Base-by-base conservation (phyloP, 2,888 invertebrate species). In the Caradrina kadenii region DNA sequence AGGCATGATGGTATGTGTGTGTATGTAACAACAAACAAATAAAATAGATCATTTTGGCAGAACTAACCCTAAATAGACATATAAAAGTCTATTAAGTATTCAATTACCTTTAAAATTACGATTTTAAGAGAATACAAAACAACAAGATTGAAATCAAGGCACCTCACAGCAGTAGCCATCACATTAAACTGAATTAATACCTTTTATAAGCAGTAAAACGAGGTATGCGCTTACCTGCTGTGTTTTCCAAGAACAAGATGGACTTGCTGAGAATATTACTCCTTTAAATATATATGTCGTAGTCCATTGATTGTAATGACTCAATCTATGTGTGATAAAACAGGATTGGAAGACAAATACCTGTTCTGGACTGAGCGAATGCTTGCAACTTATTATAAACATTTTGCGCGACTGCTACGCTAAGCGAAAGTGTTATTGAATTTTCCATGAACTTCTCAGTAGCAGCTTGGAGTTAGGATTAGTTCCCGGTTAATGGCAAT, bases 141-240 rank as follows among this genome's bases (percentile, higher is more conserved):
- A 39, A 72, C 71, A 45, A 17, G 8, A 48, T 53, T 1, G 13
- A 17, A 39, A 58, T 42, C 5, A 39, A 74, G 31, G 7, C 39
- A 31, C 31, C 10, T 42, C 73, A 35, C 74, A 71, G 74, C 74
- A 21, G 70, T 26, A 0, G 42, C 42, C 55, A 45, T 74, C 55
- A 50, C 21, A 71, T 75, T 67, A 75, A 53, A 58, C 17, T 59
- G 17, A 54, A 72, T 59, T 17, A 67, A 61, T 49, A 42, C 26
- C 52, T 42, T 52, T 31, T 42, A 21, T 4, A 21, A 26, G 31
- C 31, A 31, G 52, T 60, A 53, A 73, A 76, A 73, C 61, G 19
- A 76, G 73, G 69, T 61, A 67, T 15, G 19, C 17, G 26, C 11
- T 15, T 15, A 2, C 76, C 56, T 45, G 73, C 76, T 73, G 73